These are phyloP conservation scores for Andrena dorsata DNA, from an alignment of 2,888 invertebrate genomes.

Conservation along the genomic window DNA sequence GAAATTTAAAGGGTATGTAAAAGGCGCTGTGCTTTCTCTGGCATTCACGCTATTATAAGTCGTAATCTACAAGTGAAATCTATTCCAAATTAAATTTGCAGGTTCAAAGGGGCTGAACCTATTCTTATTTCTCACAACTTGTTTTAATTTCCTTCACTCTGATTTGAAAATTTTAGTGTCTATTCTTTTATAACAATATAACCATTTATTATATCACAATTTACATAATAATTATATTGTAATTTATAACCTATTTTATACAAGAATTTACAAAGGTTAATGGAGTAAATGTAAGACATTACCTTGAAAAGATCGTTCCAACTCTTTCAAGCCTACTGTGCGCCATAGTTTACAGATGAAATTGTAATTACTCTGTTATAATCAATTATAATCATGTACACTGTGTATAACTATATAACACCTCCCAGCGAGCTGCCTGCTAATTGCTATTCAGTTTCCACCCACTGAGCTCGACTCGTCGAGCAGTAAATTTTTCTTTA, in stretches of 20 bases:
- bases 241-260: slow-evolving; percentile 14
- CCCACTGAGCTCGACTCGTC: too few species aligned
- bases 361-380: neutral
- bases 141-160: neutral
- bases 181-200: too few species aligned
- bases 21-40: too few species aligned
- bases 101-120: neutral
- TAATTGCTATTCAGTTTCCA: too few species aligned
- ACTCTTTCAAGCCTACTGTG: slow-evolving; percentile 81
- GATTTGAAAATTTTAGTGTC: neutral
- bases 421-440: too few species aligned
- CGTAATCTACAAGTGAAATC: too few species aligned
- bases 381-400: neutral
- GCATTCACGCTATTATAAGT: too few species aligned
- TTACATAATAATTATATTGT: neutral
- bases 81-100: neutral
- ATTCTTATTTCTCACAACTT: neutral
- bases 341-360: slow-evolving; percentile 76
- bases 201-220: neutral
- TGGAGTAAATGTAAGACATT: slow-evolving; percentile 27
- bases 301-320: slow-evolving; percentile 82
- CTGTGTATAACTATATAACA: too few species aligned
- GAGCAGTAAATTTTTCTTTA: too few species aligned
- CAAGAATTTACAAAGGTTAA: neutral
- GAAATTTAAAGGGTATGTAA: too few species aligned